phyloP scores from a whole-genome alignment of 2,888 invertebrate genomes.

The Lasioglossum malachurum region DNA sequence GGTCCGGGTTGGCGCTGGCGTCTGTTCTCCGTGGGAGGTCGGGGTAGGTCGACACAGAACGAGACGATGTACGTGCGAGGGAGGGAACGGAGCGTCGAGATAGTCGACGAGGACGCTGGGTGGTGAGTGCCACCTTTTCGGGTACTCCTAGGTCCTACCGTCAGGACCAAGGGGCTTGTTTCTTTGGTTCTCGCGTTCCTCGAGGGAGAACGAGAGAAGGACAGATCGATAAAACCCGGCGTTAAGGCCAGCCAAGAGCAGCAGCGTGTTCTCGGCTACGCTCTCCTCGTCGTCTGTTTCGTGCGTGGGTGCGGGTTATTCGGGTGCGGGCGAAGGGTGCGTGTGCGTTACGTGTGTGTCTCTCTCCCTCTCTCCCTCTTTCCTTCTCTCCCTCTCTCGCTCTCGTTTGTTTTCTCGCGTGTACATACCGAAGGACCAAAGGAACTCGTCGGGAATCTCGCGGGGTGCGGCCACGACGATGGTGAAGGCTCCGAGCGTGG shows the following conservation, averaged over 20 bases:
- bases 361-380: background rate
- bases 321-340: conserved; percentile 35
- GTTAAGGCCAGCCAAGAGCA: conserved; percentile 2
- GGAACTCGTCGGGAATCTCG: conserved; percentile 15
- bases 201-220: conserved; percentile 54
- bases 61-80: conserved; percentile 59
- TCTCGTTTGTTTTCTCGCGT: conserved; percentile 3
- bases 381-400: background rate
- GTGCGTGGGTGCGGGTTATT: conserved; percentile 5
- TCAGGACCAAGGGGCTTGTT: conserved; percentile 41
- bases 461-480: conserved; percentile 75
- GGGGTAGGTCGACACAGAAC: conserved; percentile 49
- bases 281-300: conserved; percentile 23
- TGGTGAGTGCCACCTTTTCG: conserved; percentile 61
- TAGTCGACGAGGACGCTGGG: conserved; percentile 69
- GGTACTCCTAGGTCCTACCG: conserved; percentile 58
- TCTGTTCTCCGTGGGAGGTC: conserved; percentile 27
- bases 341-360: conserved; percentile 20
- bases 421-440: conserved; percentile 16
- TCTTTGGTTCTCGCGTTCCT: conserved; percentile 38
- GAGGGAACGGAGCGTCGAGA: conserved; percentile 62
- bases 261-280: background rate
- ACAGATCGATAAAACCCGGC: conserved; percentile 74
- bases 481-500: conserved; percentile 79
- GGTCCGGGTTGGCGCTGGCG: conserved; percentile 40